Conservation (phyloP, 2,113 vertebrate species). For the Panthera tigris region DNA sequence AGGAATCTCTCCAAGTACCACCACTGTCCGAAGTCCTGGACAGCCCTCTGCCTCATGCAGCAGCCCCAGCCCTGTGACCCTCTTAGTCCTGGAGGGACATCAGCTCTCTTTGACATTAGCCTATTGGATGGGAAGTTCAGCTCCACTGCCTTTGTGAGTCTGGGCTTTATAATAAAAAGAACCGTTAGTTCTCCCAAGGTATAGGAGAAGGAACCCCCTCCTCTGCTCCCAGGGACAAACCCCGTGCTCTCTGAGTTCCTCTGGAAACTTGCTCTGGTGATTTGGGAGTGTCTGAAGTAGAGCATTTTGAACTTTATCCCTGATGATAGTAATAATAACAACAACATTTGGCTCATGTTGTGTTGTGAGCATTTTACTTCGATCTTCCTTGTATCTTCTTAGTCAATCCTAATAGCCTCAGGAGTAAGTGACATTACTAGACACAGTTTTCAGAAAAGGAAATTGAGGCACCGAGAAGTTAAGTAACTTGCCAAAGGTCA, state of each 20-base stretch:
- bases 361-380: constrained; percentile 21
- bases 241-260: background rate
- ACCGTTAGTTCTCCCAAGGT: background rate
- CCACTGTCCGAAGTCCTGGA: background rate
- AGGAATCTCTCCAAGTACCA: background rate
- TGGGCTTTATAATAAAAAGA: background rate
- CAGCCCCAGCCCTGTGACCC: background rate
- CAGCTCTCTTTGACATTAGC: background rate
- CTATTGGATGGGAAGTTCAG: background rate
- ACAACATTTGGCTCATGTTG: background rate
- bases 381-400: background rate
- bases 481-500: background rate
- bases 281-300: constrained; percentile 22
- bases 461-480: background rate
- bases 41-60: background rate
- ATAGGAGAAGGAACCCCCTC: background rate
- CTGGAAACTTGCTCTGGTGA: constrained; percentile 19
- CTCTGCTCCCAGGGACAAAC: background rate
- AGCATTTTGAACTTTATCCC: constrained; percentile 1
- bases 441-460: constrained; percentile 2
- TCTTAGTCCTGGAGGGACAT: background rate
- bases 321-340: background rate
- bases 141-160: background rate
- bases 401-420: constrained; percentile 17
- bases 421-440: constrained; percentile 30